Evolutionary conservation across 2,888 invertebrate species (phyloP), one percentile per base, ranked within the genome.

Genomic region (Belgica antarctica): DNA sequence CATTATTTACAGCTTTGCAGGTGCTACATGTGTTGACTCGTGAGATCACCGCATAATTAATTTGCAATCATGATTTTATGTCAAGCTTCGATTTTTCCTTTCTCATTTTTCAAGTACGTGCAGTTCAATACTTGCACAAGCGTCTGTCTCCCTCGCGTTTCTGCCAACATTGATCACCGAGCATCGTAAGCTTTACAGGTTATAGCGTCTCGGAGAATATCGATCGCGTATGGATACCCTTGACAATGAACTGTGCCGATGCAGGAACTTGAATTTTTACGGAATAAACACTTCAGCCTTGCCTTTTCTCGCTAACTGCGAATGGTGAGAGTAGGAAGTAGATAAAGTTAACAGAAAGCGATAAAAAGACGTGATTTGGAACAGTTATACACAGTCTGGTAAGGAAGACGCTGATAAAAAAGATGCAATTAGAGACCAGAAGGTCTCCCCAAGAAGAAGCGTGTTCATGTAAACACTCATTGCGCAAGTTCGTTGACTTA

Each of bases 161-260:
- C 41, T 41, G 2, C n/a, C n/a, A n/a, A n/a, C n/a, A n/a, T n/a
- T 41, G 10, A 41, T 41, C 41, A 15, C 41, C 41, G n/a, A 41
- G 41, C 41, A 41, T 41, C n/a, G n/a, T 15, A 41, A 10, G 41
- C n/a, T n/a, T n/a, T n/a, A n/a, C n/a, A n/a, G n/a, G n/a, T n/a
- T n/a, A n/a, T n/a, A n/a, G n/a, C n/a, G n/a, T n/a, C n/a, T 31
- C 31, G 41, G 41, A 41, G 41, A 41, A 25, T 46, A 46, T n/a
- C 24, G n/a, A 59, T 17, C 41, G 41, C 12, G 41, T 41, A n/a
- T 41, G 41, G 15, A 15, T 41, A 10, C 41, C 68, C 68, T 68
- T 68, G 68, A 68, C 57, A 68, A 68, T 68, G 68, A 68, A 68
- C 52, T 68, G 15, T 41, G 25, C 12, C n/a, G 7, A 24, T 68